A percentile compares a stretch with the other conserved stretches of the same genome.
Conservation (phyloP, 2,797 vertebrate species). For the Muscicapa striata region DNA sequence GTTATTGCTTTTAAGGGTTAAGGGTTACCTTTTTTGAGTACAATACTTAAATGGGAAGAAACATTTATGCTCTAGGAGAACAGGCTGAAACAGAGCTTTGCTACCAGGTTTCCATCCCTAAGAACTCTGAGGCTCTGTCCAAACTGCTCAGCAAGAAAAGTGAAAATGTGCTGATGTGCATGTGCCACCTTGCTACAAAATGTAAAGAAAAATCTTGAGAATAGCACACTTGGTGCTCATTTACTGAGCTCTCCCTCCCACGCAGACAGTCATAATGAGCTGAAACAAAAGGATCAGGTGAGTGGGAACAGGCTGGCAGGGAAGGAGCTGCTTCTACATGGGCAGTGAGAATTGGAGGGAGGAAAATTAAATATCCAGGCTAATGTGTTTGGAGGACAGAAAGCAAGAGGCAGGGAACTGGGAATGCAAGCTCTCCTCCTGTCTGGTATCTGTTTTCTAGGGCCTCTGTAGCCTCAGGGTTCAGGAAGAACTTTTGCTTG, state of each 20-base stretch:
- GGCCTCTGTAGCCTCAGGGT: neutral
- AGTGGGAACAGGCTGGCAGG: neutral
- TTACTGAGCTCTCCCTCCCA: constrained; percentile 32
- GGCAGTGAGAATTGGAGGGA: neutral
- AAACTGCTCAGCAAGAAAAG: neutral
- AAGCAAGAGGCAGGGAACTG: neutral
- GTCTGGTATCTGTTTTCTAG: neutral
- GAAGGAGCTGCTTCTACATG: neutral
- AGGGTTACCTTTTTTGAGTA: neutral
- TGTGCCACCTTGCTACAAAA: neutral
- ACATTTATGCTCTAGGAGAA: neutral
- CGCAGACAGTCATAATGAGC: neutral
- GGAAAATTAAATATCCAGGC: neutral
- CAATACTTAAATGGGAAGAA: neutral
- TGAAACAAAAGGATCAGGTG: constrained; percentile 40
- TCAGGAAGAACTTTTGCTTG: neutral
- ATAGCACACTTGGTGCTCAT: constrained; percentile 27
- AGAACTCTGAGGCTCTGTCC: neutral
- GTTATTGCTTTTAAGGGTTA: neutral
- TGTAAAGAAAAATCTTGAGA: neutral
- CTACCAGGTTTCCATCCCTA: neutral
- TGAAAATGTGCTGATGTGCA: neutral
- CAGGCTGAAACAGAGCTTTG: neutral
- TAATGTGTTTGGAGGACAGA: neutral
- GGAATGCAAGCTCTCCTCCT: neutral